Percentiles rank a stretch among this genome's conserved stretches.
Conservation (phyloP, 1,140 invertebrate genomes). For the Drosophila lacertosa region DNA sequence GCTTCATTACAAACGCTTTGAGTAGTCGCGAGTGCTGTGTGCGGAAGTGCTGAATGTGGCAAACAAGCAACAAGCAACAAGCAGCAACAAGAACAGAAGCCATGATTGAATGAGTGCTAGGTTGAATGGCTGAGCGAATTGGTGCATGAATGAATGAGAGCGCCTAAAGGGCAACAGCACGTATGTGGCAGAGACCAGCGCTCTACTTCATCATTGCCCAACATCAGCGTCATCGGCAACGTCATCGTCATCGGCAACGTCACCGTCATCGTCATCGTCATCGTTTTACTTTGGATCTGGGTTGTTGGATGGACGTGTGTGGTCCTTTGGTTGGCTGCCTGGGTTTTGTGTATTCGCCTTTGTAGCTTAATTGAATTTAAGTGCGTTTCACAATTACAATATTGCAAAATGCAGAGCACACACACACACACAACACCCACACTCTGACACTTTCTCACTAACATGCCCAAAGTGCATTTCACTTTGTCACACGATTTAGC, state of each 20-base stretch:
- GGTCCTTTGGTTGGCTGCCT: slow-evolving; percentile 21
- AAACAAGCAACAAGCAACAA: background rate
- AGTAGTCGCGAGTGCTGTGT: background rate
- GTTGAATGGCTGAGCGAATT: slow-evolving; percentile 24
- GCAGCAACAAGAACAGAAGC: slow-evolving; percentile 14
- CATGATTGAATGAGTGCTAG: slow-evolving; percentile 52
- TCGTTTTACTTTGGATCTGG: slow-evolving; percentile 4
- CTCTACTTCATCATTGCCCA: background rate
- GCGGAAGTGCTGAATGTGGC: background rate
- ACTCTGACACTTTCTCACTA: slow-evolving; percentile 5
- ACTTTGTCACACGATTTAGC: slow-evolving; percentile 68
- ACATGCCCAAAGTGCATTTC: slow-evolving; percentile 59
- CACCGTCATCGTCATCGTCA: slow-evolving; percentile 16
- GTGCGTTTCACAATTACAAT: slow-evolving; percentile 79
- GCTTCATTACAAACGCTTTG: background rate
- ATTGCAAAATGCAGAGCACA: slow-evolving; percentile 67
- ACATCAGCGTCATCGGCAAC: slow-evolving; percentile 16
- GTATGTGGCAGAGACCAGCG: slow-evolving; percentile 32
- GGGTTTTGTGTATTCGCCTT: slow-evolving; percentile 66
- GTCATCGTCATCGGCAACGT: slow-evolving; percentile 14
- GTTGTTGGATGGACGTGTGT: slow-evolving; percentile 45
- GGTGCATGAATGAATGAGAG: slow-evolving; percentile 45
- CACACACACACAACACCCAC: slow-evolving; percentile 17
- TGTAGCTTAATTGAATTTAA: slow-evolving; percentile 82
- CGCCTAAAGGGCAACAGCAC: slow-evolving; percentile 54